Percentiles rank a stretch among this genome's conserved stretches.
phyloP scores from a whole-genome alignment of 2,113 vertebrate species.

The Perca fluviatilis region DNA sequence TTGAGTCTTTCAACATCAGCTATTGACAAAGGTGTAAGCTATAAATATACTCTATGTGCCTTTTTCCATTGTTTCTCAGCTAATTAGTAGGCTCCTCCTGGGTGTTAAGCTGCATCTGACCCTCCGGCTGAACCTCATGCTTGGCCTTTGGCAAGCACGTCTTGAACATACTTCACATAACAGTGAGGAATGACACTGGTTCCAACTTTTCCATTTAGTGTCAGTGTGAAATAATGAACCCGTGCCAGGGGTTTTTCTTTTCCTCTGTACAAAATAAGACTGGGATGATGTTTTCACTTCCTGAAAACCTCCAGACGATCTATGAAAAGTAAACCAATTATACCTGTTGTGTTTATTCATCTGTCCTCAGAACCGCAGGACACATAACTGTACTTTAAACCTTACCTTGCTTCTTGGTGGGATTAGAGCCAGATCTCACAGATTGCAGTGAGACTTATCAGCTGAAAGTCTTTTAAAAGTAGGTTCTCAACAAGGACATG shows the following conservation, averaged over 20 bases:
- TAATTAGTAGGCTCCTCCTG: slow-evolving; percentile 27
- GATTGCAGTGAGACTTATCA: neutral
- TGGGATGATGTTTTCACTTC: neutral
- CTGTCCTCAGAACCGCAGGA: neutral
- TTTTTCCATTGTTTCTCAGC: slow-evolving; percentile 34
- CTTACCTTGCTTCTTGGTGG: neutral
- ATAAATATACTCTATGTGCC: slow-evolving; percentile 21
- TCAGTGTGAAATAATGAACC: slow-evolving; percentile 15
- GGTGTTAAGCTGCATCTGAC: slow-evolving; percentile 29
- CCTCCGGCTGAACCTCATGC: slow-evolving; percentile 29
- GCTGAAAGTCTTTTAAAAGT: slow-evolving; percentile 7
- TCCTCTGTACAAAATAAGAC: neutral
- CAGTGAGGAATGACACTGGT: neutral
- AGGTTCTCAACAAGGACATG: neutral
- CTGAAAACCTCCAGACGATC: neutral
- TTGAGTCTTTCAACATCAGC: slow-evolving; percentile 23
- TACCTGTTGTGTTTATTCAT: neutral
- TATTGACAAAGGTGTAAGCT: slow-evolving; percentile 22
- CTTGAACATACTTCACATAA: slow-evolving; percentile 23
- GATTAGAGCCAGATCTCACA: slow-evolving; percentile 11
- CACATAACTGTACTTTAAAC: neutral
- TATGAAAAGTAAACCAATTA: neutral
- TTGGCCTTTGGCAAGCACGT: slow-evolving; percentile 48
- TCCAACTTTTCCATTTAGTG: slow-evolving; percentile 10
- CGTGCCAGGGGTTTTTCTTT: neutral